These are phyloP conservation scores for Acronicta aceris DNA, from an alignment of 2,888 invertebrate genomes.

Conservation along the genomic window DNA sequence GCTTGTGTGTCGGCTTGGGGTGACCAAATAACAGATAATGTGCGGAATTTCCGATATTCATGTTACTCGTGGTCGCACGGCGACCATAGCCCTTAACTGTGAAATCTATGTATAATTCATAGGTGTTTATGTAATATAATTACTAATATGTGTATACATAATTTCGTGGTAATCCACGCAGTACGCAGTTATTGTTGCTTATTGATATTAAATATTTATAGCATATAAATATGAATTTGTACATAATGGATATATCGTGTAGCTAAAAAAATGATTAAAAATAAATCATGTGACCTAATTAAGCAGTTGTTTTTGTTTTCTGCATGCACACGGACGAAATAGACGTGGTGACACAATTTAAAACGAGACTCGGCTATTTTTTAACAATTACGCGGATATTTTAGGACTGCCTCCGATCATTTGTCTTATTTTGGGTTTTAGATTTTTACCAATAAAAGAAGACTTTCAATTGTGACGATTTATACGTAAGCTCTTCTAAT, in stretches of 20 bases:
- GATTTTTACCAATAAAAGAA: background rate
- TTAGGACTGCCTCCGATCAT: background rate
- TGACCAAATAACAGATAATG: conserved; percentile 37
- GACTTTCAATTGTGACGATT: too few species aligned
- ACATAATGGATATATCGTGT: conserved; percentile 82
- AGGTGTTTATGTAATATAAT: conserved; percentile 44
- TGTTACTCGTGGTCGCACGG: conserved; percentile 16
- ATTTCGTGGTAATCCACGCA: conserved; percentile 44
- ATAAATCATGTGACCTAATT: conserved; percentile 77
- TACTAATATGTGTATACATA: conserved; percentile 44
- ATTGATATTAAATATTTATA: conserved; percentile 82
- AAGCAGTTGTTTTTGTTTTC: conserved; percentile 16
- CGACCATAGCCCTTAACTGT: conserved; percentile 16
- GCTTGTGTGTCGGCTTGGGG: conserved; percentile 20
- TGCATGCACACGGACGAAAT: background rate
- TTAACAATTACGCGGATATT: background rate
- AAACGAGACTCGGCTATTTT: background rate
- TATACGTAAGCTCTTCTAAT: too few species aligned
- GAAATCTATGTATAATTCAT: conserved; percentile 17
- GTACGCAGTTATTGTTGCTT: conserved; percentile 83
- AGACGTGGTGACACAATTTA: background rate
- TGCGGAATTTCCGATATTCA: conserved; percentile 36
- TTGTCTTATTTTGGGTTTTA: conserved; percentile 9
- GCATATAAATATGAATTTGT: conserved; percentile 77
- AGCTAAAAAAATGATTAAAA: conserved; percentile 82